Evolutionary conservation across 2,888 invertebrate species (phyloP), one percentile per base, ranked within the genome.

Genomic region (Mythimna albipuncta): DNA sequence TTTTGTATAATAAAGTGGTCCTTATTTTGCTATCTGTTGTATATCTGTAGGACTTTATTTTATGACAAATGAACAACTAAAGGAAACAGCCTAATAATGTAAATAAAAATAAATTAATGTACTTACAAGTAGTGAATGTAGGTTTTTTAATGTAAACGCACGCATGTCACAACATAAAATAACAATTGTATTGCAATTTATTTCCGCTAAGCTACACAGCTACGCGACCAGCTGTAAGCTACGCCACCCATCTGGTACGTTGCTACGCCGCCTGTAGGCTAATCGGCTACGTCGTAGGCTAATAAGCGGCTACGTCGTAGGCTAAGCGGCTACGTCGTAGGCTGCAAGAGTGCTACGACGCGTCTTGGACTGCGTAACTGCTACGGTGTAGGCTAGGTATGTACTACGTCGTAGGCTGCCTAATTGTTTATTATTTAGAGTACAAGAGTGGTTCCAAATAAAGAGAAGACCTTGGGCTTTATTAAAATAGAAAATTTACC

Each of bases 211-310:
- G 32, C 41, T 52, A 67, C 62, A 26, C 13, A 32, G 64, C 63
- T 59, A 69, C 52, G 26, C 55, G 21, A 21, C 6, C 21, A 16
- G 47, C 10, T 44, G 13, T n/a, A 11, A 5, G 44, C 58, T 64
- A 41, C 41, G 41, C 1, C 26, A 26, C 13, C 10, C 38, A 2
- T 59, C 10, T 9, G 19, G 62, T 58, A 47, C 54, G 13, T 13
- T 13, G 35, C 65, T 76, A 57, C 62, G 26, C 16, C 41, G n/a
- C 26, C 32, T 50, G 10, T 16, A n/a, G 19, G 32, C 13, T 52
- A 7, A 6, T n/a, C 1, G 13, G 47, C 74, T 74, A 71, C 71
- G 70, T 47, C 70, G 70, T 70, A 69, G 47, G 57, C n/a, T 47
- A 16, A 26, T 47, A 16, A 26, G 21, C 13, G 10, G 35, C 35